Base-by-base conservation (phyloP, 23 tunicate genomes). In the Halocynthia aurantium region DNA sequence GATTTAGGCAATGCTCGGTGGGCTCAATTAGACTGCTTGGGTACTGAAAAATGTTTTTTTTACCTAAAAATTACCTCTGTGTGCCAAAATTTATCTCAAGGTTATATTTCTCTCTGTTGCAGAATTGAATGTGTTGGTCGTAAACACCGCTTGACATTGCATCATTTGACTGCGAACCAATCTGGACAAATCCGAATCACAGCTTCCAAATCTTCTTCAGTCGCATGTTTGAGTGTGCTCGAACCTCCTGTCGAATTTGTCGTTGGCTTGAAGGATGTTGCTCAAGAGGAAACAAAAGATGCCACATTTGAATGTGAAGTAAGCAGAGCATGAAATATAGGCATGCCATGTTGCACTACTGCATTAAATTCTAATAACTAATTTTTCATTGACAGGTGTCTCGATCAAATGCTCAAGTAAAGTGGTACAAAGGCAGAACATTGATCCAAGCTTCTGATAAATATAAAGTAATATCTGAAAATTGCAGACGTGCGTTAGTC, bases 191-290 rank as follows among this genome's bases (percentile, higher is more conserved):
- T 80, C 8, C 21, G 51, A 51, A 66, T 80, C 15, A 66, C 71
- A 19, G 83, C 73, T 8, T 56, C 58, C 15, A 63, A 58, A 64
- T 56, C 73, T 5, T 13, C 73, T n/a, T 77, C 72, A 1, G 51
- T 10, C 7, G 83, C 83, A 7, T n/a, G 65, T n/a, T 79, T 80
- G 15, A 44, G 52, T 22, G 76, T 80, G 21, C 60, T 80, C 18
- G 83, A 80, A 17, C 64, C 83, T 8, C 83, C 83, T 7, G 83
- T 80, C 10, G 83, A 80, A 44, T 80, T 80, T 54, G 73, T 70
- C 8, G 21, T 15, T 13, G 83, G 73, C 5, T 31, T 80, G 64
- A 70, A 80, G n/a, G 73, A 80, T 5, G 56, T 70, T 11, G 58
- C 10, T 8, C 62, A 71, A 10, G 83, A 80, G 56, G 83, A 80